phyloP scores from a whole-genome alignment of 1,140 invertebrate species.

The Heliconius nattereri region DNA sequence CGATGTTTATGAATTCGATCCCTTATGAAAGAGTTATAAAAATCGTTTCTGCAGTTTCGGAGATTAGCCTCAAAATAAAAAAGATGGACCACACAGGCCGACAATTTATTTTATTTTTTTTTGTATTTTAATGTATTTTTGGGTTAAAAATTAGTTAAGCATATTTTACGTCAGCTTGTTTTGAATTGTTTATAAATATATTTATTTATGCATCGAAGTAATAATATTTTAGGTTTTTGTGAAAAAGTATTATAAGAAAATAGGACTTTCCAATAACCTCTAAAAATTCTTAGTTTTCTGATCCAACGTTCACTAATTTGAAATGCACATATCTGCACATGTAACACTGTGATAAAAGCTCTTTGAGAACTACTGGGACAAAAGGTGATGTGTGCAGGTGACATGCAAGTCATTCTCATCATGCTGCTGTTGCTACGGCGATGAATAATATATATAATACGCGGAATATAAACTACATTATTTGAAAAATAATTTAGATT shows the following conservation, averaged over 20 bases:
- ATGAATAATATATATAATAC: neutral
- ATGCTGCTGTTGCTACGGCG: neutral
- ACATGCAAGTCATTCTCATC: neutral
- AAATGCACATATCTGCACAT: neutral
- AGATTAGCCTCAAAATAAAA: too few relatives aligned
- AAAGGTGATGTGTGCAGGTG: neutral
- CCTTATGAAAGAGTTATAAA: too few relatives aligned
- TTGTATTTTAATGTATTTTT: too few relatives aligned
- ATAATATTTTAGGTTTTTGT: too few relatives aligned
- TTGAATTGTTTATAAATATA: too few relatives aligned
- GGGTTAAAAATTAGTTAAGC: too few relatives aligned
- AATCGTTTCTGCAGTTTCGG: too few relatives aligned
- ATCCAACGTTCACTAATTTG: neutral
- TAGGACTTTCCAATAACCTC: neutral
- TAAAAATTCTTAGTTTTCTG: neutral
- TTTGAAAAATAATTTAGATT: neutral
- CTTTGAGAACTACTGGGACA: slow-evolving; percentile 1
- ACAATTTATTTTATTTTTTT: too few relatives aligned
- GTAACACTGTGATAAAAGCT: slow-evolving; percentile 13
- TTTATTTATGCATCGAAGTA: too few relatives aligned
- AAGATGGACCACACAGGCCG: too few relatives aligned
- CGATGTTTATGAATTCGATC: too few relatives aligned
- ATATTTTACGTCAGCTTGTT: too few relatives aligned
- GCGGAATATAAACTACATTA: neutral
- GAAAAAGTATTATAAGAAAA: neutral